Percentiles rank a stretch among this genome's conserved stretches.
phyloP scores from a whole-genome alignment of 2,797 vertebrate genomes.

The Orestias chungarensis region DNA sequence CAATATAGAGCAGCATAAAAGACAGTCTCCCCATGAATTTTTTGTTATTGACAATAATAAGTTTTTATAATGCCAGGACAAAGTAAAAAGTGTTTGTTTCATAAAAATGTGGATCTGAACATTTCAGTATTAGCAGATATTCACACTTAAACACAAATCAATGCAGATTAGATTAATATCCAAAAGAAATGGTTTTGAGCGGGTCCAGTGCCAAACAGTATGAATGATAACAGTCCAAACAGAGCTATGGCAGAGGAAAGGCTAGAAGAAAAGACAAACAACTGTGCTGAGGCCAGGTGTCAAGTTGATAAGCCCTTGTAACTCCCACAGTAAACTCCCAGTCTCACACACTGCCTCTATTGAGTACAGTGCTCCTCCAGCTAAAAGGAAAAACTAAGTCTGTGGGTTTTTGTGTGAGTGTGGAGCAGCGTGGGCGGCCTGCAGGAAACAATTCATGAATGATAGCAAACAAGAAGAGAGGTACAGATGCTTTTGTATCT shows the following conservation, averaged over 20 bases:
- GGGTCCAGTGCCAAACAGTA: background rate
- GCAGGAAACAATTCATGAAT: slow-evolving; percentile 16
- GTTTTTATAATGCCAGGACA: background rate
- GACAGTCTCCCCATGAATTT: background rate
- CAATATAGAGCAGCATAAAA: background rate
- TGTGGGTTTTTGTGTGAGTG: slow-evolving; percentile 9
- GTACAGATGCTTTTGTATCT: slow-evolving; percentile 59
- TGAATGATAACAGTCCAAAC: background rate
- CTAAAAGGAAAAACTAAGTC: slow-evolving; percentile 24
- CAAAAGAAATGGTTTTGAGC: background rate
- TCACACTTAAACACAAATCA: background rate
- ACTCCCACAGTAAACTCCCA: slow-evolving; percentile 68
- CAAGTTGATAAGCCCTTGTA: slow-evolving; percentile 64
- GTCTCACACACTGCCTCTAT: slow-evolving; percentile 62
- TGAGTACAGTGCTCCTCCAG: slow-evolving; percentile 42
- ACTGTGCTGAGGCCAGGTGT: slow-evolving; percentile 69
- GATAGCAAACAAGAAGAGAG: slow-evolving; percentile 15
- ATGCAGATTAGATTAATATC: background rate
- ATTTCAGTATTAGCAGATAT: background rate
- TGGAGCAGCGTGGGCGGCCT: background rate
- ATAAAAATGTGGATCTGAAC: background rate
- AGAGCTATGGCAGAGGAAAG: slow-evolving; percentile 3
- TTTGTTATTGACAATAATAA: background rate
- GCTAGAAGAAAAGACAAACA: slow-evolving; percentile 17
- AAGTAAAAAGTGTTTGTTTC: too few relatives aligned